Evolutionary conservation across 2,888 invertebrate genomes (phyloP).

Genomic region (Clostera curtula): DNA sequence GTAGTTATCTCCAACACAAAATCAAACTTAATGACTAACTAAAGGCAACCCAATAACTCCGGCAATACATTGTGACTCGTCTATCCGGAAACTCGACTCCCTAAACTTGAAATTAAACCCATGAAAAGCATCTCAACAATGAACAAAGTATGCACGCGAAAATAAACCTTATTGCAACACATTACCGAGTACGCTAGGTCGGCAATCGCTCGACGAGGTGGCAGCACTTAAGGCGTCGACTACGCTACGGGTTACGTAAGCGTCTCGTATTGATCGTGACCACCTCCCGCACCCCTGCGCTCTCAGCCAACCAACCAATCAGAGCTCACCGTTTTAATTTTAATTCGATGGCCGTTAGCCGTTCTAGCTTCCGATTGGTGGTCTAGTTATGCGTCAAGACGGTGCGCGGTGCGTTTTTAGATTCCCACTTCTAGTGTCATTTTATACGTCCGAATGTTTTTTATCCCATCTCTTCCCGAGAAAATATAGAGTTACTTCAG

Average conservation of each 20-base stretch:
- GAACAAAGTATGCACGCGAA: conserved; percentile 8
- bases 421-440: conserved; percentile 14
- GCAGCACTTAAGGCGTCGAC: conserved; percentile 30
- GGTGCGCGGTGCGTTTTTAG: conserved; percentile 26
- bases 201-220: conserved; percentile 22
- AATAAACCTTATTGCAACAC: conserved; percentile 12
- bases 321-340: conserved; percentile 54
- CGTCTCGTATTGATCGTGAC: conserved; percentile 57
- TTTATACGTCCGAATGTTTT: conserved; percentile 2
- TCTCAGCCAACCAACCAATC: conserved; percentile 43
- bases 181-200: conserved; percentile 10
- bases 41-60: conserved; percentile 13
- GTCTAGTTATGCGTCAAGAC: conserved; percentile 36
- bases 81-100: conserved; percentile 21
- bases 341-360: conserved; percentile 59
- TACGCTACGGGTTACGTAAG: conserved; percentile 48
- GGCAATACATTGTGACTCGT: conserved; percentile 21
- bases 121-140: conserved; percentile 20
- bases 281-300: conserved; percentile 23
- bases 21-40: not conserved
- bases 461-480: too few relatives aligned
- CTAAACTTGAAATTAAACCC: conserved; percentile 23
- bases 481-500: too few relatives aligned
- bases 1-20: not conserved
- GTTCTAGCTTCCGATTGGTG: conserved; percentile 52